Conservation (phyloP, 2,113 vertebrate genomes). For the Melozone crissalis region DNA sequence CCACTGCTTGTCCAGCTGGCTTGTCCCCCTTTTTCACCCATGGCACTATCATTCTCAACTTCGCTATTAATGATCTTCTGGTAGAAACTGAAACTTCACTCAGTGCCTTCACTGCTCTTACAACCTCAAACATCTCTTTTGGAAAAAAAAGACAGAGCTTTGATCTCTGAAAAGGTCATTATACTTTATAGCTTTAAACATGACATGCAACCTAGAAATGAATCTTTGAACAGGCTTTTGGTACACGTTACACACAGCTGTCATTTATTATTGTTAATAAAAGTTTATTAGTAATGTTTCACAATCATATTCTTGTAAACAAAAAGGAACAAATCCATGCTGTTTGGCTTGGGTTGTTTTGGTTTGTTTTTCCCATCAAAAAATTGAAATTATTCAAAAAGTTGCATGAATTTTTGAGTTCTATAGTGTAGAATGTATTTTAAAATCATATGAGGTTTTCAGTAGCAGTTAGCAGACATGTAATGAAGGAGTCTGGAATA, state of each 20-base stretch:
- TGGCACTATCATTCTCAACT: not conserved
- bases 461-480: not conserved
- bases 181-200: slow-evolving; percentile 35
- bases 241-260: slow-evolving; percentile 49
- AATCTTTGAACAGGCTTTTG: slow-evolving; percentile 36
- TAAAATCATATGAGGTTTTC: not conserved
- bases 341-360: not conserved
- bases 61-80: not conserved
- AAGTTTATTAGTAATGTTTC: slow-evolving; percentile 58
- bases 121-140: not conserved
- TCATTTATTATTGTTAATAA: slow-evolving; percentile 58
- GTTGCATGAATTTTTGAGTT: not conserved
- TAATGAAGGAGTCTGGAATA: not conserved
- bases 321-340: slow-evolving; percentile 14
- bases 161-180: slow-evolving; percentile 45
- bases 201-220: slow-evolving; percentile 37
- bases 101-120: not conserved
- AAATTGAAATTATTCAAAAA: not conserved
- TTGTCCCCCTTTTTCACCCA: not conserved
- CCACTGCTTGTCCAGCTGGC: not conserved
- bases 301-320: slow-evolving; percentile 58
- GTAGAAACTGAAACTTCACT: not conserved
- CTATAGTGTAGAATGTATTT: not conserved
- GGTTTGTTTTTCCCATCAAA: not conserved
- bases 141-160: not conserved